These are phyloP conservation scores for Pungitius pungitius DNA, from an alignment of 2,113 vertebrate species.

Conservation along the genomic window DNA sequence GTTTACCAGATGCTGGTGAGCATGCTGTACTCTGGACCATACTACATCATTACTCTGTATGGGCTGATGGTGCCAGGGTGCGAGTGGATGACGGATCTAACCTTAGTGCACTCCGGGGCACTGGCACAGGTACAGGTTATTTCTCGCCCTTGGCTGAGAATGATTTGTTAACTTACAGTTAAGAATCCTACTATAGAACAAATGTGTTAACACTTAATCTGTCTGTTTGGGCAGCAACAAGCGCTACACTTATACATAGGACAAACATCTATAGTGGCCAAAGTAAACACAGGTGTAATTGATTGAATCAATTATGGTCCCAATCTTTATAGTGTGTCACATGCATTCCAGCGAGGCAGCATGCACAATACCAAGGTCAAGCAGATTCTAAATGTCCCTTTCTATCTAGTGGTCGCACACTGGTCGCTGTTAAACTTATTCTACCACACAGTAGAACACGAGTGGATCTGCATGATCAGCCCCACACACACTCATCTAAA, in stretches of 20 bases:
- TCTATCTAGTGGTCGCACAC: not conserved
- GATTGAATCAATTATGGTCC: not conserved
- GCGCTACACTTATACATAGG: not conserved
- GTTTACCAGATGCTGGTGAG: slow-evolving; percentile 88
- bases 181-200: not conserved
- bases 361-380: not conserved
- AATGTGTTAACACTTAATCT: not conserved
- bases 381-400: not conserved
- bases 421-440: not conserved
- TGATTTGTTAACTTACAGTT: not conserved
- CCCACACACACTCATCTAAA: slow-evolving; percentile 25
- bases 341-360: not conserved
- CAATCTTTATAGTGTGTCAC: not conserved
- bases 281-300: not conserved
- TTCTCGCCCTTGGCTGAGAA: not conserved
- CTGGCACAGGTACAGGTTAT: slow-evolving; percentile 87
- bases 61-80: slow-evolving; percentile 91
- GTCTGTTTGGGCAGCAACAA: not conserved
- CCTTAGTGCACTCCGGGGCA: slow-evolving; percentile 90
- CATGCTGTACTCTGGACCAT: slow-evolving; percentile 92
- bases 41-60: slow-evolving; percentile 85
- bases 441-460: not conserved
- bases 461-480: not conserved
- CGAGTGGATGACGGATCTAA: slow-evolving; percentile 91
- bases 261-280: not conserved